Evolutionary conservation across 2,888 invertebrate species (phyloP), one percentile per base, ranked within the genome.

Genomic region (Achlya flavicornis): DNA sequence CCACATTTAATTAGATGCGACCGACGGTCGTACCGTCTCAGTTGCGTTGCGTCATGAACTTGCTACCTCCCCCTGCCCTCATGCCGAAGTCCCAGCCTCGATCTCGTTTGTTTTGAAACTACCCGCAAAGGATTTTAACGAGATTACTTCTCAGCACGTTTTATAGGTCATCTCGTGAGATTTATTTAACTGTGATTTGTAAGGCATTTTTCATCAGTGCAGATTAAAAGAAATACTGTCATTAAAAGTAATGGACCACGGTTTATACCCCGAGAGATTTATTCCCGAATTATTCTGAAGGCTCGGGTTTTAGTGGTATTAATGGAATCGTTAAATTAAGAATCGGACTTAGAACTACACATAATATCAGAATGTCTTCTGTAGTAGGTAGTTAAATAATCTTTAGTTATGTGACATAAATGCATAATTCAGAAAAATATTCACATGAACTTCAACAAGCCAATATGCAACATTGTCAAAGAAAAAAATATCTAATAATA

Each of bases 101-200:
- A 77, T 61, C 67, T 79, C 77, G 81, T 82, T 85, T 84, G 84
- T 86, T 81, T 87, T 81, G 80, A 85, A 89, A 89, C 90, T 91
- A 91, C 86, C 87, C 89, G 85, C 88, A 85, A 87, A 88, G 84
- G 87, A 87, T 87, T 92, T 90, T 90, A 90, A 92, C 89, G 88
- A 88, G 88, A 91, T 91, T 89, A 88, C 87, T 84, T 70, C 78
- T 77, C 81, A 80, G 78, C 84, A 84, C 83, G 81, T 87, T 90
- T 92, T 91, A 91, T 89, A 90, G 91, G 89, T 88, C 86, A 90
- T 91, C 89, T 86, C 83, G 76, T 73, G 80, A 89, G 87, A 91
- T 90, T 90, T 88, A 90, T 90, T 88, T 85, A 83, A 83, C 84
- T 82, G 84, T 87, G 85, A 88, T 89, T 88, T 88, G 84, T 85